A percentile compares a stretch with the other conserved stretches of the same genome.
These are phyloP conservation scores for Falco concolor DNA, from an alignment of 2,797 vertebrate genomes.

Conservation along the genomic window DNA sequence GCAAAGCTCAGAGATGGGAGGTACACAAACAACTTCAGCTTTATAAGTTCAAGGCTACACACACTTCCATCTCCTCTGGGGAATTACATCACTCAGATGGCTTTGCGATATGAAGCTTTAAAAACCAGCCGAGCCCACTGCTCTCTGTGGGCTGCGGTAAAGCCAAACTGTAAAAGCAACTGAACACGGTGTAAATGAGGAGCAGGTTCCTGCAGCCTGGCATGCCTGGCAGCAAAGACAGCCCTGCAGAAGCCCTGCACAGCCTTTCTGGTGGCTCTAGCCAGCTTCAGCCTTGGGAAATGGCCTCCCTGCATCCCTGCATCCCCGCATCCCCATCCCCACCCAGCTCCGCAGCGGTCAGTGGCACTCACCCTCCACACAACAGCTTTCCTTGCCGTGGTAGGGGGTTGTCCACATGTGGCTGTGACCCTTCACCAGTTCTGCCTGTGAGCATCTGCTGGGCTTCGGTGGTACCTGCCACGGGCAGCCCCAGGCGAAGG, in stretches of 20 bases:
- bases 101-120: fast-evolving
- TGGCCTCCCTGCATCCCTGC: neutral
- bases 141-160: fast-evolving
- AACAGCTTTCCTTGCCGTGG: neutral
- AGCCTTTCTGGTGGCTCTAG: neutral
- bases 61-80: neutral
- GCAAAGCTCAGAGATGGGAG: neutral
- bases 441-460: neutral
- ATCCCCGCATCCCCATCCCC: neutral
- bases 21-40: neutral
- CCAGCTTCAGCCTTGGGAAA: neutral
- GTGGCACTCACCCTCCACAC: neutral
- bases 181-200: neutral
- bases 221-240: neutral
- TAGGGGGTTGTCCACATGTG: fast-evolving
- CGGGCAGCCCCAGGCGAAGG: neutral
- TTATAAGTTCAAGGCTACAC: neutral
- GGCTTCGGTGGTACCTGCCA: neutral
- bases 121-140: neutral
- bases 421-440: neutral
- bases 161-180: neutral
- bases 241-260: fast-evolving
- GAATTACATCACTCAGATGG: neutral
- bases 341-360: fast-evolving
- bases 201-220: neutral